Evolutionary conservation across 1,140 invertebrate genomes (phyloP).

Genomic region (Drosophila nannoptera): DNA sequence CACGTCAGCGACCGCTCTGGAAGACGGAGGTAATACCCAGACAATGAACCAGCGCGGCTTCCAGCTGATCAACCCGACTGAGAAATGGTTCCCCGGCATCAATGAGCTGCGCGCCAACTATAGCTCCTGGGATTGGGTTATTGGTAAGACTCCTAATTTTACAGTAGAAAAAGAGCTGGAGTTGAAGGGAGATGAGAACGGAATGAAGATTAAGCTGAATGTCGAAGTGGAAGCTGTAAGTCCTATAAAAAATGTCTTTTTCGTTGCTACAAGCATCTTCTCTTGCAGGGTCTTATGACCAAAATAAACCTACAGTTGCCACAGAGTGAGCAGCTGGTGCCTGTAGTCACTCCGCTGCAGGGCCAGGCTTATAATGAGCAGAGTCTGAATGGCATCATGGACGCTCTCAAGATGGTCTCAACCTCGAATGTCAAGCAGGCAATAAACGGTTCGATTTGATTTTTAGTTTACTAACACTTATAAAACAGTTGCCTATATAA

Average conservation of each 20-base stretch:
- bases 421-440: constrained; percentile 76
- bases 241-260: neutral
- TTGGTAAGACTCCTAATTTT: constrained; percentile 93
- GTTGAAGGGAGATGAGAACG: constrained; percentile 65
- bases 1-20: constrained; percentile 83
- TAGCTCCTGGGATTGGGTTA: constrained; percentile 91
- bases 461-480: constrained; percentile 39
- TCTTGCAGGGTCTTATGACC: constrained; percentile 67
- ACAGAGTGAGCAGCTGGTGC: constrained; percentile 64
- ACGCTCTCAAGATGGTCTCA: constrained; percentile 69
- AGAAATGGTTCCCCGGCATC: constrained; percentile 92
- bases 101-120: constrained; percentile 83
- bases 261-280: neutral
- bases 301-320: constrained; percentile 65
- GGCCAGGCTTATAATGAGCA: constrained; percentile 70
- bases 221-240: constrained; percentile 74
- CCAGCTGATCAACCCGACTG: constrained; percentile 90
- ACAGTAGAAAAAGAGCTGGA: constrained; percentile 80
- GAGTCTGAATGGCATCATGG: constrained; percentile 70
- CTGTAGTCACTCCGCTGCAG: constrained; percentile 72
- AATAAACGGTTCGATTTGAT: constrained; percentile 70
- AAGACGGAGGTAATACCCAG: constrained; percentile 85
- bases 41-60: constrained; percentile 88
- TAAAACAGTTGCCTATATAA: constrained; percentile 20
- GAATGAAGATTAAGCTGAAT: constrained; percentile 66